Conservation (phyloP, 2,113 vertebrate species). For the Callaeas wilsoni region DNA sequence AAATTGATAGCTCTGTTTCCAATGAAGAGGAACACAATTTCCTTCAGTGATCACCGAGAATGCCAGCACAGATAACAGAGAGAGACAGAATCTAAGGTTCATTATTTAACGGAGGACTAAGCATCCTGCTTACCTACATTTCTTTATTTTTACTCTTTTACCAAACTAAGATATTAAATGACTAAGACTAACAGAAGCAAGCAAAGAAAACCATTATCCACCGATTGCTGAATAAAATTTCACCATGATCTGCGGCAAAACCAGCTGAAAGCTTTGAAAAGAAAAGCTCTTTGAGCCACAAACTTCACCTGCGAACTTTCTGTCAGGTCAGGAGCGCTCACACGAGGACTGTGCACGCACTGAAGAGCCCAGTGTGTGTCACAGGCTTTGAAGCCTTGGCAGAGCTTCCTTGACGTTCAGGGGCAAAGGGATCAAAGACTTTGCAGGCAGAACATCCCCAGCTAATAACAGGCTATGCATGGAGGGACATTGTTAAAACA, state of each 20-base stretch:
- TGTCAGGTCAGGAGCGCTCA: neutral
- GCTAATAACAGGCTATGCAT: slow-evolving; percentile 41
- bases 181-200: neutral
- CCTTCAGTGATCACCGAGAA: neutral
- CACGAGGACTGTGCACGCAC: neutral
- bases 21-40: neutral
- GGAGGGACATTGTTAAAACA: slow-evolving; percentile 55
- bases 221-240: neutral
- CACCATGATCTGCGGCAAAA: neutral
- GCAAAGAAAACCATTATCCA: neutral
- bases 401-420: neutral
- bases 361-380: neutral
- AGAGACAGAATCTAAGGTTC: neutral
- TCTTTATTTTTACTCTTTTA: neutral
- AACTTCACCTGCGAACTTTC: neutral
- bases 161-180: neutral
- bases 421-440: slow-evolving; percentile 47
- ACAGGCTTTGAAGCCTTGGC: neutral
- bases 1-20: neutral
- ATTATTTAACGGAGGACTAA: neutral
- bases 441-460: slow-evolving; percentile 14
- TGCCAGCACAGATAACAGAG: neutral
- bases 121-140: neutral
- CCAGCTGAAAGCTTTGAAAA: neutral
- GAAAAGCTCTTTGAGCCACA: neutral